Conservation (phyloP, 2,113 vertebrate genomes). For the Pedetes capensis region DNA sequence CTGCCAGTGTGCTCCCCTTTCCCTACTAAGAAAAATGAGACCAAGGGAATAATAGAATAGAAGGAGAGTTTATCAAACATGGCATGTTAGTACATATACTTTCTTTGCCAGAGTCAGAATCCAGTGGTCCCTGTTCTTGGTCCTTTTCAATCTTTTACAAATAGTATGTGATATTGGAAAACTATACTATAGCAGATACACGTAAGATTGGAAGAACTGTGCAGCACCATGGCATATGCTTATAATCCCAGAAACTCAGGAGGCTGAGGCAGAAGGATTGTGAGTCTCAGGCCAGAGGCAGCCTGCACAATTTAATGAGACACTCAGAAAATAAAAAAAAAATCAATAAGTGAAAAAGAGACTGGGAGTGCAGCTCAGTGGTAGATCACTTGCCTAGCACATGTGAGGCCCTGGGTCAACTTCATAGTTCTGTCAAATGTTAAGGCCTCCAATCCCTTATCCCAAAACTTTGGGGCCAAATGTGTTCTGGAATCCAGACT, state of each 20-base stretch:
- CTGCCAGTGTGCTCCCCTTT: neutral
- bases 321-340: too few relatives aligned
- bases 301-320: too few relatives aligned
- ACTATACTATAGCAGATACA: neutral
- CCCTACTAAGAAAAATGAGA: neutral
- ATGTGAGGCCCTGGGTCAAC: too few relatives aligned
- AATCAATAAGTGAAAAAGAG: too few relatives aligned
- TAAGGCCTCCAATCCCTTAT: neutral
- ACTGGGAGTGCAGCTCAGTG: too few relatives aligned
- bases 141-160: neutral
- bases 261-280: too few relatives aligned
- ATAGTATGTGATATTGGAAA: fast-evolving
- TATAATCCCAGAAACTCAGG: too few relatives aligned
- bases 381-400: too few relatives aligned
- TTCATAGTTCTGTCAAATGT: neutral
- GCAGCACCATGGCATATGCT: too few relatives aligned
- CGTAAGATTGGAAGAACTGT: neutral
- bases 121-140: neutral
- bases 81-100: neutral
- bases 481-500: neutral
- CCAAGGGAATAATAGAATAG: neutral
- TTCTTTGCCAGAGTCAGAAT: neutral
- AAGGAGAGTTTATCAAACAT: neutral
- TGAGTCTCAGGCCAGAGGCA: too few relatives aligned
- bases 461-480: neutral